A percentile compares a stretch with the other conserved stretches of the same genome.
phyloP scores from a whole-genome alignment of 2,888 invertebrate species.

The Polydrusus pterygomalis region DNA sequence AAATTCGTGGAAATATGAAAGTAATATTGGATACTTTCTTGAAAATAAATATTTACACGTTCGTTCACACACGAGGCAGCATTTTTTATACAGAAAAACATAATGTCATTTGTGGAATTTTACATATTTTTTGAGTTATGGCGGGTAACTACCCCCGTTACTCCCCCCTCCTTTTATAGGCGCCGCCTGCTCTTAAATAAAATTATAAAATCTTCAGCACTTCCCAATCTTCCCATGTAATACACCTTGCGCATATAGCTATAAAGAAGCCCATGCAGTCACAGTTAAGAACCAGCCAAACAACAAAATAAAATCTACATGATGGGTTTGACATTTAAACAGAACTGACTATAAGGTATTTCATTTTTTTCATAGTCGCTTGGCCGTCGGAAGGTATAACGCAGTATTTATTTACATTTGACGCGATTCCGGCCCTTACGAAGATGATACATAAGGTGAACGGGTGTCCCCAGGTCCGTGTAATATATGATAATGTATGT shows the following conservation, averaged over 20 bases:
- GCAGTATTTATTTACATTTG: conserved; percentile 61
- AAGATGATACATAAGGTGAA: conserved; percentile 58
- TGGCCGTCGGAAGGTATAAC: conserved; percentile 42
- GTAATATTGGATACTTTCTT: no score
- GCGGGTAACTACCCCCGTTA: no score
- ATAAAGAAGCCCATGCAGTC: conserved; percentile 52
- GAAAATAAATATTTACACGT: no score
- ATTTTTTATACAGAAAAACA: no score
- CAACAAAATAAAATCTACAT: conserved; percentile 67
- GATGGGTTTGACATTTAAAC: conserved; percentile 68
- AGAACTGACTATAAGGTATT: conserved; percentile 62
- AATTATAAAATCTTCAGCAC: no score
- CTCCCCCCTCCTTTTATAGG: no score
- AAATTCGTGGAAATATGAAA: no score
- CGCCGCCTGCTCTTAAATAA: no score
- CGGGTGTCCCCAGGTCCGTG: conserved; percentile 60
- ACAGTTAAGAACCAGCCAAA: conserved; percentile 60
- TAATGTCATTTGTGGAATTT: no score
- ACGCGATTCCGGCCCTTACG: conserved; percentile 60
- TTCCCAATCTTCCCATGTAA: no score
- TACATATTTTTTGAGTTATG: no score
- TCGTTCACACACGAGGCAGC: no score
- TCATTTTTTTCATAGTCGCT: conserved; percentile 58
- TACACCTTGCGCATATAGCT: conserved; percentile 40
- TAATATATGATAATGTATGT: conserved; percentile 71